A percentile compares a stretch with the other conserved stretches of the same genome.
phyloP scores from a whole-genome alignment of 2,888 invertebrate genomes.

The Geophilus truncorum region DNA sequence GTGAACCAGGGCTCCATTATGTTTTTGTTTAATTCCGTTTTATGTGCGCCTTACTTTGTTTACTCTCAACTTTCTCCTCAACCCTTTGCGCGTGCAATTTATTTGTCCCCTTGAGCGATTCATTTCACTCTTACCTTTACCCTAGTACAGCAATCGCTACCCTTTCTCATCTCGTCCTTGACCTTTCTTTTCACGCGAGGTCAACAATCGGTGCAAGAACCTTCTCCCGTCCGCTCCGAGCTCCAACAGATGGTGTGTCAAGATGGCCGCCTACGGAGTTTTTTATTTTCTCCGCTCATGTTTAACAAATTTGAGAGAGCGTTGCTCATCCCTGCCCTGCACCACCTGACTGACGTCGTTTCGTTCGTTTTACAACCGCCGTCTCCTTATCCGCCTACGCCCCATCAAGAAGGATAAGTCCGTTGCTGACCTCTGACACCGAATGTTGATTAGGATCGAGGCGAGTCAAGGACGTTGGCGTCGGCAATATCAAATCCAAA shows the following conservation, averaged over 20 bases:
- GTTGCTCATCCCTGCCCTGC: background rate
- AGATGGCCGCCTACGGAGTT: background rate
- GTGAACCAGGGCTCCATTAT: slow-evolving; percentile 21
- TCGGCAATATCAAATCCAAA: background rate
- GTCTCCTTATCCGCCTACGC: background rate
- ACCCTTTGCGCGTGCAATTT: background rate
- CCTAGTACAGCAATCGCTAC: background rate
- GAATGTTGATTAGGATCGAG: background rate
- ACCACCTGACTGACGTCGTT: background rate
- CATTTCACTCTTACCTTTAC: background rate
- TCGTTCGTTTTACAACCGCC: background rate
- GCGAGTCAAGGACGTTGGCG: background rate
- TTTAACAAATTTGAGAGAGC: background rate
- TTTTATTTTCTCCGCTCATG: background rate
- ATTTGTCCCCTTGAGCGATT: background rate
- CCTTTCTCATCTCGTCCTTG: slow-evolving; percentile 10
- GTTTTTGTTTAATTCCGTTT: slow-evolving; percentile 16
- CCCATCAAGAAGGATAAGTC: background rate
- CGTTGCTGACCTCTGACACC: background rate
- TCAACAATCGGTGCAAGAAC: slow-evolving; percentile 27
- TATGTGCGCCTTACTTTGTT: background rate
- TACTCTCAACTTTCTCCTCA: slow-evolving; percentile 18
- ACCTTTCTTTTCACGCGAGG: background rate
- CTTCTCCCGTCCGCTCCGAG: too few relatives aligned
- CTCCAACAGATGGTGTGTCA: background rate